These are phyloP conservation scores for Scrobipalpa costella DNA, from an alignment of 2,888 invertebrate species.

Conservation along the genomic window DNA sequence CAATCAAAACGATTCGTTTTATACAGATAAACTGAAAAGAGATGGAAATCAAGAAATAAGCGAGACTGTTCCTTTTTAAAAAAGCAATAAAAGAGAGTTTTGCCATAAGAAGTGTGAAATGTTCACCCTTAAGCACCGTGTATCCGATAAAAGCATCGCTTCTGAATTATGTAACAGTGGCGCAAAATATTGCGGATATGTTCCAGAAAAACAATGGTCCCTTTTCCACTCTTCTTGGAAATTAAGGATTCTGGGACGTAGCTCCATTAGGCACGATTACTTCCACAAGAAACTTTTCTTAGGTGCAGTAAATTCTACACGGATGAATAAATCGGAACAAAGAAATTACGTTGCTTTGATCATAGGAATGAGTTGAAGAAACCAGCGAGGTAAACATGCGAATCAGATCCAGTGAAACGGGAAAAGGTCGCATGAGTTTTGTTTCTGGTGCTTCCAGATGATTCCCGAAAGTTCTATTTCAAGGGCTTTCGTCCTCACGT, in stretches of 20 bases:
- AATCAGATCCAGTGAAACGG: not conserved
- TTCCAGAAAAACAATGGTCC: slow-evolving; percentile 43
- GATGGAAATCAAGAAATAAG: not conserved
- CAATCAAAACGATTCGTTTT: not conserved
- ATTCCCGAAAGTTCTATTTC: slow-evolving; percentile 52
- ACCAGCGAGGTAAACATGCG: not conserved
- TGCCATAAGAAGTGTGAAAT: not conserved
- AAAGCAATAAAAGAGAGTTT: not conserved
- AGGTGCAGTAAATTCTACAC: slow-evolving; percentile 24
- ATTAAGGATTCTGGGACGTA: slow-evolving; percentile 33
- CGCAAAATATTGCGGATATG: slow-evolving; percentile 45
- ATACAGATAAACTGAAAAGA: not conserved
- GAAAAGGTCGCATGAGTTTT: not conserved
- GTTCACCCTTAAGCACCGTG: slow-evolving; percentile 35
- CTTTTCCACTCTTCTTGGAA: slow-evolving; percentile 39
- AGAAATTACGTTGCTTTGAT: slow-evolving; percentile 29
- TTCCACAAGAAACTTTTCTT: slow-evolving; percentile 24
- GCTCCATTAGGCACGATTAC: slow-evolving; percentile 32
- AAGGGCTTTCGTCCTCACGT: slow-evolving; percentile 47
- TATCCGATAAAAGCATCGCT: slow-evolving; percentile 39
- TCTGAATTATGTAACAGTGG: slow-evolving; percentile 50
- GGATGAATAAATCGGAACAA: slow-evolving; percentile 30
- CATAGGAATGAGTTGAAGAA: slow-evolving; percentile 13
- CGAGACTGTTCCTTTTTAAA: not conserved
- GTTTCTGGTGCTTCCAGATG: slow-evolving; percentile 31